Percentiles rank a stretch among this genome's conserved stretches.
Conservation (phyloP, 2,888 invertebrate genomes). For the Cistogaster globosa region DNA sequence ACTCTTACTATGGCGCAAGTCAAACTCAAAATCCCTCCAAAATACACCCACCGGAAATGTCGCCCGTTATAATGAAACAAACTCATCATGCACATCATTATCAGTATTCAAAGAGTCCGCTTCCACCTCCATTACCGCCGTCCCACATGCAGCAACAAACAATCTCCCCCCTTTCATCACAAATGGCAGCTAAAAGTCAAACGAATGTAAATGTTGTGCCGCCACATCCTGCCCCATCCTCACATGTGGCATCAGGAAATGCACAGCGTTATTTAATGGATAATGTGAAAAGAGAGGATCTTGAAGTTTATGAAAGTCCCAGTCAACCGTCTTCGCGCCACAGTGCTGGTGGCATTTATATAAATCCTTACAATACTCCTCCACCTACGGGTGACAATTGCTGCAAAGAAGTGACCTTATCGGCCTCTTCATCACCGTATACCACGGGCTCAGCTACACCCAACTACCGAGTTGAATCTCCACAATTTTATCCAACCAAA, state of each 20-base stretch:
- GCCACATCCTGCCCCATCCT: constrained; percentile 25
- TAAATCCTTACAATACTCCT: constrained; percentile 77
- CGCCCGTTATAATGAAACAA: constrained; percentile 72
- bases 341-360: constrained; percentile 75
- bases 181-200: constrained; percentile 63
- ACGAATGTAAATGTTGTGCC: constrained; percentile 35
- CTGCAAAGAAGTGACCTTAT: constrained; percentile 70
- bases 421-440: constrained; percentile 72
- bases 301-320: constrained; percentile 66
- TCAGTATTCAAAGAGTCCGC: constrained; percentile 74
- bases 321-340: constrained; percentile 45
- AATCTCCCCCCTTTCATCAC: constrained; percentile 50
- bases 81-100: constrained; percentile 64
- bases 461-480: constrained; percentile 68
- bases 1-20: constrained; percentile 60
- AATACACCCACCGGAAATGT: constrained; percentile 71
- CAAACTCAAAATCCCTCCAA: constrained; percentile 63
- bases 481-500: constrained; percentile 76
- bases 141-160: constrained; percentile 62
- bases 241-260: constrained; percentile 10
- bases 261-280: constrained; percentile 63
- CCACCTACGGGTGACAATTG: constrained; percentile 71
- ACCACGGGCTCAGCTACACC: constrained; percentile 62
- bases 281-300: constrained; percentile 70
- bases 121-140: constrained; percentile 67